Percentiles rank a stretch among this genome's conserved stretches.
These are phyloP conservation scores for Syrmaticus mikado DNA, from an alignment of 2,113 vertebrate species.

Conservation along the genomic window DNA sequence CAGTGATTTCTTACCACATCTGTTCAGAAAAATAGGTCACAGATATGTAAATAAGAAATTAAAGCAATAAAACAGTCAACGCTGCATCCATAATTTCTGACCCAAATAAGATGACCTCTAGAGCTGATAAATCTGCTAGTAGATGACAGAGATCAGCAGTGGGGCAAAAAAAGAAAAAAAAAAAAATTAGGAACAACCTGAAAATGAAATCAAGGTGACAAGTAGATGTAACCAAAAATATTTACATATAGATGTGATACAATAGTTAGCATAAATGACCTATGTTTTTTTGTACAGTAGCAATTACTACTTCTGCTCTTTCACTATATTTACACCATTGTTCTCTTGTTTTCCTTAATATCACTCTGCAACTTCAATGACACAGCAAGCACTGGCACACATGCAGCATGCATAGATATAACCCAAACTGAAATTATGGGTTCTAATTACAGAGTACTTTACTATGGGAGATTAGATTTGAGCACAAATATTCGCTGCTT, in stretches of 20 bases:
- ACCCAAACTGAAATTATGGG: not conserved
- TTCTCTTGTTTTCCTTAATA: not conserved
- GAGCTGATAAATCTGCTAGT: not conserved
- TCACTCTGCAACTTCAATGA: not conserved
- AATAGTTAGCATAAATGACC: not conserved
- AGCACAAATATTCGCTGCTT: not conserved
- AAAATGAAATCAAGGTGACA: not conserved
- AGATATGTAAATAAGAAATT: constrained; percentile 22
- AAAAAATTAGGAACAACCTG: fast-evolving
- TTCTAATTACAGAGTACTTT: not conserved
- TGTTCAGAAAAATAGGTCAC: constrained; percentile 13
- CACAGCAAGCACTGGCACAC: not conserved
- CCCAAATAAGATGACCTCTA: not conserved
- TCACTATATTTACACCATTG: not conserved
- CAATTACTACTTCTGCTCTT: not conserved
- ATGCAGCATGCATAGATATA: not conserved
- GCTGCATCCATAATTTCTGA: not conserved
- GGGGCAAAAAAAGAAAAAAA: not conserved
- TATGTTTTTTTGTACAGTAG: constrained; percentile 12
- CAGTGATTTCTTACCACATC: not conserved
- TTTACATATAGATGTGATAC: not conserved
- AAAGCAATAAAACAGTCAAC: not conserved
- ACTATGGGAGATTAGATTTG: not conserved
- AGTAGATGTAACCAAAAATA: not conserved
- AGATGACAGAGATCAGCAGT: not conserved